Evolutionary conservation across 2,888 invertebrate species (phyloP).

Genomic region (Drosophila siamana): DNA sequence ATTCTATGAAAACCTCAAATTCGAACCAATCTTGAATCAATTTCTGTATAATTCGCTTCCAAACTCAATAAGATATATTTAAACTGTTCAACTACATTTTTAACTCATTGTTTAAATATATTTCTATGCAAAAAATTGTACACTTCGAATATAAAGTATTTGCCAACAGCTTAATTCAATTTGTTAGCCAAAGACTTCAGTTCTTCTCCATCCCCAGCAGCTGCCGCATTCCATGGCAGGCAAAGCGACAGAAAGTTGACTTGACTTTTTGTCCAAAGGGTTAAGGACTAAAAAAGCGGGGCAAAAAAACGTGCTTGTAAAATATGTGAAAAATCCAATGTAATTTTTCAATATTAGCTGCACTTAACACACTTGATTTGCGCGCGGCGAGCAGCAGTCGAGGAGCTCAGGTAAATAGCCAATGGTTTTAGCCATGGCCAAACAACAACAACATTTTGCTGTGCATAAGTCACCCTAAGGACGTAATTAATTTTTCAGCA

Average conservation of each 20-base stretch:
- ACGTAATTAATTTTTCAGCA: constrained; percentile 85
- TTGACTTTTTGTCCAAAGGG: constrained; percentile 14
- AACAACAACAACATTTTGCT: constrained; percentile 25
- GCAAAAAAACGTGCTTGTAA: constrained; percentile 17
- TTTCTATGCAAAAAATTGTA: no score
- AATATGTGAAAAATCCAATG: constrained; percentile 48
- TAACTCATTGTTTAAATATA: no score
- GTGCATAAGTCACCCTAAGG: constrained; percentile 81
- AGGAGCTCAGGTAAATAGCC: constrained; percentile 32
- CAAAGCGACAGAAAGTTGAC: neutral
- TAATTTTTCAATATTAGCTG: constrained; percentile 78
- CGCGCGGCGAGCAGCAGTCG: constrained; percentile 15
- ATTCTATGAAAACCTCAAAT: no score
- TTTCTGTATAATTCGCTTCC: no score
- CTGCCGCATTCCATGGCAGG: neutral
- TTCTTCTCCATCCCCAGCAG: neutral
- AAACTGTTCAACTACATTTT: no score
- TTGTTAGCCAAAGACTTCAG: neutral
- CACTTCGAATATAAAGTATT: no score
- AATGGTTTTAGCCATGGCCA: constrained; percentile 44
- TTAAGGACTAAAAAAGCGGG: constrained; percentile 8
- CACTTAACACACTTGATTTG: constrained; percentile 80
- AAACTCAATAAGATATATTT: no score
- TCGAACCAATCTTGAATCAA: no score
- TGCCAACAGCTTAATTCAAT: neutral